These are phyloP conservation scores for Rotaria socialis DNA, from an alignment of 2,888 invertebrate species.

Conservation along the genomic window DNA sequence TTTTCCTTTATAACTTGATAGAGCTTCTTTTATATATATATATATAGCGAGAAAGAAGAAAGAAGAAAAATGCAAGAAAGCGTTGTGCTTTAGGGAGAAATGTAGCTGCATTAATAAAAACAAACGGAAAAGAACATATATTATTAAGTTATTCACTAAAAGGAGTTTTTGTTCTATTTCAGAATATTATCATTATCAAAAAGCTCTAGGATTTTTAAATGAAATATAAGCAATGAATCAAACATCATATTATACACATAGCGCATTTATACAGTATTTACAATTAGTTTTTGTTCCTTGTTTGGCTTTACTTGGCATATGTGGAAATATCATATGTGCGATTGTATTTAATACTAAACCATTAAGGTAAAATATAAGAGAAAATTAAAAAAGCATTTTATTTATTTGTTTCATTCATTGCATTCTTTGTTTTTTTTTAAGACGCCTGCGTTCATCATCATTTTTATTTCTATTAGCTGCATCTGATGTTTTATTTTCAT, in stretches of 20 bases:
- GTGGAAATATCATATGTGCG: constrained; percentile 27
- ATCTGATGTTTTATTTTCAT: not conserved
- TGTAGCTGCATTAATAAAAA: not conserved
- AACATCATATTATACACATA: not conserved
- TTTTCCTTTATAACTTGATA: not conserved
- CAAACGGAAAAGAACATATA: not conserved
- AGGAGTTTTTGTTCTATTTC: not conserved
- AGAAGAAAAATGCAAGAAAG: not conserved
- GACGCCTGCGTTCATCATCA: not conserved
- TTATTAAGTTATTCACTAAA: not conserved
- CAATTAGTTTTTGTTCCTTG: not conserved
- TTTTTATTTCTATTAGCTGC: not conserved
- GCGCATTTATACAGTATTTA: not conserved
- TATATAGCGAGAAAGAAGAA: no score
- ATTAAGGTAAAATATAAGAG: not conserved
- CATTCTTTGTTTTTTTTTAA: not conserved
- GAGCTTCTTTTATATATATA: not conserved
- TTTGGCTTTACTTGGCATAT: constrained; percentile 5
- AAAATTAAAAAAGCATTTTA: not conserved
- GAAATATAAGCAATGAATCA: not conserved
- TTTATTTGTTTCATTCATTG: not conserved
- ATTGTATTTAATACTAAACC: constrained; percentile 1
- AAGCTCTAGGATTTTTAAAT: no score
- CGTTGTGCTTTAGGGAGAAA: not conserved
- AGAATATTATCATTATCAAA: not conserved